Evolutionary conservation across 2,113 vertebrate genomes (phyloP), one percentile per base, ranked within the genome.

Genomic region (Rhegmatorhina hoffmannsi): DNA sequence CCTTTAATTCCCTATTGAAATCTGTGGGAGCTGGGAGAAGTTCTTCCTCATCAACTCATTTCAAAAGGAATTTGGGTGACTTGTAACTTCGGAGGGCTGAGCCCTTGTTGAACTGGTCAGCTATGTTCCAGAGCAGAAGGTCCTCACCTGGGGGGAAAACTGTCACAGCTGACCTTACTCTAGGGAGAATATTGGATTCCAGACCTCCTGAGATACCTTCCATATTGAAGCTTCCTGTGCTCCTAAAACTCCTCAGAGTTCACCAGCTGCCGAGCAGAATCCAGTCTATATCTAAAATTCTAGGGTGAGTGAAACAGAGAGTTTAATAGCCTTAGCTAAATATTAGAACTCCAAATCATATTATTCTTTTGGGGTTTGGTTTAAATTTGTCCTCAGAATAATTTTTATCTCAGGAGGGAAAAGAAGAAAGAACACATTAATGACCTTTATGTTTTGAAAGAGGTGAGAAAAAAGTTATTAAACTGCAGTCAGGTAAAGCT

Each of bases 361-460:
- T 58, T 90, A 78, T 84, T 90, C 80, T 84, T 92, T n/a, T 24
- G 9, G 10, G 17, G 85, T 79, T 75, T 62, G 69, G 36, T 94
- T 94, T 72, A 86, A 89, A 90, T 84, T 86, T 91, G 79, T 79
- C 52, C 52, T 94, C 73, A 67, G 73, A 93, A 73, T 93, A 95
- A 82, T 84, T 90, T 94, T 93, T 83, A 28, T 83, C 40, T 89
- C 8, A 21, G 17, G 26, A 89, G 29, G 18, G 25, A 90, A 50
- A 89, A 85, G 74, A 87, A 95, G 62, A 79, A 58, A 78, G 34
- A 95, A 55, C 23, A 68, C 86, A 10, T 47, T 95, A 96, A 94
- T 94, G 81, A 96, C 93, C 87, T 94, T 96, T 87, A 95, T 93
- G 87, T 84, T 97, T 92, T 97, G 64, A 83, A 88, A 94, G 83